Evolutionary conservation across 2,888 invertebrate species (phyloP), one percentile per base, ranked within the genome.

Genomic region (Ditylenchus weischeri): DNA sequence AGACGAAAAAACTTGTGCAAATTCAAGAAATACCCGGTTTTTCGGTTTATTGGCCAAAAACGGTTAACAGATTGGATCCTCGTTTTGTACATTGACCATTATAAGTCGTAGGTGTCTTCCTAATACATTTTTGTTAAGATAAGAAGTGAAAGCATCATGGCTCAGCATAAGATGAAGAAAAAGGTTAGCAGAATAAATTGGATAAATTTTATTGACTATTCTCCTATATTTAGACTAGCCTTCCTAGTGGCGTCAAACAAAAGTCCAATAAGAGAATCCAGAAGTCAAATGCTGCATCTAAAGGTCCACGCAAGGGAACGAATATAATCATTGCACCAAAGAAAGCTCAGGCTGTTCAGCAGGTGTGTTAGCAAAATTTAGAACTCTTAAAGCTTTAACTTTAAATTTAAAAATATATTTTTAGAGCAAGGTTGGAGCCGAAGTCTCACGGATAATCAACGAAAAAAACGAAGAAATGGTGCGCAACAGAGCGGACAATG

Each of bases 381-480:
- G n/a, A n/a, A n/a, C n/a, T 57, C 18, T 38, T 57, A 19, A 35
- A 35, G 51, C 21, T 10, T 50, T 43, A 10, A 19, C 10, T 57
- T n/a, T 13, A 19, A 8, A 10, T 43, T 21, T 8, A 35, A 43
- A 43, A 43, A 43, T 11, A n/a, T 15, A 21, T 54, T 54, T 73
- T 13, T 70, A 78, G 76, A 71, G 73, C 43, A 78, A 76, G 61
- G 60, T 77, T 10, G 68, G 72, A 10, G 71, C 75, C 0, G 76
- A 75, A 48, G 78, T 81, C n/a, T 75, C 79, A 10, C 73, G 75
- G 54, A 67, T 76, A 57, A 79, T 81, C 71, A 81, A 81, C 72
- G 73, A 78, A 57, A 78, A 79, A 66, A 80, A 79, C 66, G 81
- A 81, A 68, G 79, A 81, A 38, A 75, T 77, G 76, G 74, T 79